A percentile compares a stretch with the other conserved stretches of the same genome.
These are phyloP conservation scores for Myrmophylax atrothorax DNA, from an alignment of 2,113 vertebrate species.

Conservation along the genomic window DNA sequence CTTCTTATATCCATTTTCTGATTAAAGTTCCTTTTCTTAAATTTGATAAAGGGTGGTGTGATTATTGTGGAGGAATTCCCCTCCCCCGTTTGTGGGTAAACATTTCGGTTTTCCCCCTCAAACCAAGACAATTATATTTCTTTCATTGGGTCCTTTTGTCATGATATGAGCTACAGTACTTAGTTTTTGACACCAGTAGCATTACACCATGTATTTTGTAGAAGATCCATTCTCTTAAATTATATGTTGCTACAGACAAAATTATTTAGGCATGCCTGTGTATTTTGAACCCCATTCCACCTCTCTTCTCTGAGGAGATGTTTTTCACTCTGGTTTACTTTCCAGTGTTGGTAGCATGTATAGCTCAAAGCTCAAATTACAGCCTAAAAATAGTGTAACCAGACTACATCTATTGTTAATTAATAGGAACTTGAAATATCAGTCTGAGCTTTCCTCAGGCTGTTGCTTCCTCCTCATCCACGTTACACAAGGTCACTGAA, in stretches of 20 bases:
- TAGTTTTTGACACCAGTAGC: neutral
- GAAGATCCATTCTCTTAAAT: neutral
- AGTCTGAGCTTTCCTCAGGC: neutral
- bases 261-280: neutral
- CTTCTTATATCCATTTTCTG: too few relatives aligned
- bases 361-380: neutral
- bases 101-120: too few relatives aligned
- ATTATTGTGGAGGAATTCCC: too few relatives aligned
- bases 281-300: neutral
- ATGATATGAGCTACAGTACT: fast-evolving
- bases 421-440: neutral
- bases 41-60: too few relatives aligned
- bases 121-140: too few relatives aligned
- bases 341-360: neutral
- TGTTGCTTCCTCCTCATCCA: neutral
- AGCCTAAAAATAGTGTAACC: neutral
- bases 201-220: neutral
- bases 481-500: fast-evolving
- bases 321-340: neutral
- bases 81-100: too few relatives aligned
- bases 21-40: too few relatives aligned
- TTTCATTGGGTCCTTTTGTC: neutral
- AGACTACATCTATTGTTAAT: neutral
- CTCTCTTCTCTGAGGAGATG: neutral
- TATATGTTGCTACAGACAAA: neutral